Percentiles rank a stretch among this genome's conserved stretches.
These are phyloP conservation scores for Stegodyphus mimosarum DNA, from an alignment of 1,140 invertebrate genomes.

Conservation along the genomic window DNA sequence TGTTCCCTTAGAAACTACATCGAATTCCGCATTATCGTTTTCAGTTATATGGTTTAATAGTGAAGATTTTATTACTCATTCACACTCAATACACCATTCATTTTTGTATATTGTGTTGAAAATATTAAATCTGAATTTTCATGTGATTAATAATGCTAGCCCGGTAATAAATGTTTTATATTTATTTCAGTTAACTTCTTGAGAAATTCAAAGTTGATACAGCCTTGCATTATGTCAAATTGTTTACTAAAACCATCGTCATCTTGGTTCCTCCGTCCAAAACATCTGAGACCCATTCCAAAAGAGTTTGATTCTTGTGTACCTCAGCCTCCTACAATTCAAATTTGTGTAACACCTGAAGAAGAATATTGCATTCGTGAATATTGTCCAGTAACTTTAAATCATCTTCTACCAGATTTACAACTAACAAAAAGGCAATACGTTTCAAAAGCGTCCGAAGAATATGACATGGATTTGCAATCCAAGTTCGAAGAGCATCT, in stretches of 20 bases:
- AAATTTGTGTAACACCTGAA: neutral
- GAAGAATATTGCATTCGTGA: conserved; percentile 44
- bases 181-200: too few relatives aligned
- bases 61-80: too few relatives aligned
- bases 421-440: neutral
- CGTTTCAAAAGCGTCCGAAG: neutral
- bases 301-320: neutral
- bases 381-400: conserved; percentile 29
- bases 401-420: conserved; percentile 19
- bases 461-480: conserved; percentile 9
- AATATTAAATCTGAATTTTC: too few relatives aligned
- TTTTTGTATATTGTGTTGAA: too few relatives aligned
- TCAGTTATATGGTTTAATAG: too few relatives aligned
- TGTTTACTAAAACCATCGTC: conserved; percentile 19
- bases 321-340: neutral
- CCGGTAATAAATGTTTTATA: too few relatives aligned
- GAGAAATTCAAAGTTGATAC: too few relatives aligned
- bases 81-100: too few relatives aligned
- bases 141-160: too few relatives aligned
- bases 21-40: too few relatives aligned
- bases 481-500: conserved; percentile 44
- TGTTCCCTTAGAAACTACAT: too few relatives aligned
- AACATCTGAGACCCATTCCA: neutral
- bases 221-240: neutral
- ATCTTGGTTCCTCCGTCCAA: conserved; percentile 25